Evolutionary conservation across 2,888 invertebrate species (phyloP).

Genomic region (Erpobdella octoculata): DNA sequence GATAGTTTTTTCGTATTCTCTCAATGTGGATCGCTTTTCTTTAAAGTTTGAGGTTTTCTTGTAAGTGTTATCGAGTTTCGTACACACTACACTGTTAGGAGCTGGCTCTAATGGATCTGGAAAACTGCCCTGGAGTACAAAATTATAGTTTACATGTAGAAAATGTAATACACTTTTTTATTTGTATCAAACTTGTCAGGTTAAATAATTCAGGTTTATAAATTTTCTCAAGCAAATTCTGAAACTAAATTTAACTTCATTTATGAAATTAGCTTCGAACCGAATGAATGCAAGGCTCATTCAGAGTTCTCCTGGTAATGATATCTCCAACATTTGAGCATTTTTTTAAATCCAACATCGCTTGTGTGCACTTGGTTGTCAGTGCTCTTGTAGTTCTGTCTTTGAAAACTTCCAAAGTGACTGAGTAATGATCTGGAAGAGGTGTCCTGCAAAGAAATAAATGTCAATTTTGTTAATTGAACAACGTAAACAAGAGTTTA

Average conservation of each 20-base stretch:
- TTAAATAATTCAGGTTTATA: background rate
- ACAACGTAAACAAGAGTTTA: too few relatives aligned
- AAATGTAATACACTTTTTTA: background rate
- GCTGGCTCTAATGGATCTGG: background rate
- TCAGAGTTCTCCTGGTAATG: background rate
- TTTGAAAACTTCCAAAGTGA: conserved; percentile 14
- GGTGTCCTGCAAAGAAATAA: too few relatives aligned
- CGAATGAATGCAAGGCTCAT: background rate
- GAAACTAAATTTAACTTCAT: background rate
- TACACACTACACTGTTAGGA: background rate
- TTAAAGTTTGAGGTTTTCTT: too few relatives aligned
- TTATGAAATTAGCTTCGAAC: background rate
- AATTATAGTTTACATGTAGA: background rate
- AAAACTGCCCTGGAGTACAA: background rate
- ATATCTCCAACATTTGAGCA: background rate
- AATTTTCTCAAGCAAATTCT: background rate
- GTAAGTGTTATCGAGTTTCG: background rate
- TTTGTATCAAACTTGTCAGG: background rate
- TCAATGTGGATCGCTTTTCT: too few relatives aligned
- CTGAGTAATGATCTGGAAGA: background rate
- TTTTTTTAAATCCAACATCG: background rate
- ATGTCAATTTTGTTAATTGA: too few relatives aligned
- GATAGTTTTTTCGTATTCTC: too few relatives aligned
- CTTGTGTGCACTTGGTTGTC: background rate
- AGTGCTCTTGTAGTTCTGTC: conserved; percentile 15